Percentiles rank a stretch among this genome's conserved stretches.
Evolutionary conservation across 2,113 vertebrate species (phyloP).

Genomic region (Mus spicilegus): DNA sequence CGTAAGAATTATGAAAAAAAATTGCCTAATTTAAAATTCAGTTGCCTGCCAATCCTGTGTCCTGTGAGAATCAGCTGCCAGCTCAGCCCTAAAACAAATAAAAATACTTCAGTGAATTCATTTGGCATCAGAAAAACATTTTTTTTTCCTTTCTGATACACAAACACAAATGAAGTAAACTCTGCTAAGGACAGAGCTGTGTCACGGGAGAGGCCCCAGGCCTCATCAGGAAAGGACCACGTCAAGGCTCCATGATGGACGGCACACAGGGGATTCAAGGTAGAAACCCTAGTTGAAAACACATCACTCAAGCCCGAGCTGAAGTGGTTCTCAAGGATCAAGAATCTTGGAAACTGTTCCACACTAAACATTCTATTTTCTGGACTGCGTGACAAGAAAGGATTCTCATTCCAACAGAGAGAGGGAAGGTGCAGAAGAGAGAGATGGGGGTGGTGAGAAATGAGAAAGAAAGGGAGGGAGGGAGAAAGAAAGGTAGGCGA

Average conservation of each 20-base stretch:
- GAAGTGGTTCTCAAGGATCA: slow-evolving; percentile 57
- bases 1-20: slow-evolving; percentile 73
- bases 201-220: neutral
- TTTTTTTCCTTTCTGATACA: slow-evolving; percentile 18
- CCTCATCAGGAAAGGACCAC: neutral
- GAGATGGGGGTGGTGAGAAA: neutral
- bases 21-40: slow-evolving; percentile 66
- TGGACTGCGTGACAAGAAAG: slow-evolving; percentile 77
- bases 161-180: slow-evolving; percentile 45
- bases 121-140: slow-evolving; percentile 1
- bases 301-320: slow-evolving; percentile 32
- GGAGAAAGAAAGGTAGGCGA: slow-evolving; percentile 24
- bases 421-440: neutral
- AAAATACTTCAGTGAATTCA: slow-evolving; percentile 32
- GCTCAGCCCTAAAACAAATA: slow-evolving; percentile 63
- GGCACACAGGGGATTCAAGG: neutral
- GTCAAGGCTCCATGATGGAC: slow-evolving; percentile 2
- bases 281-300: slow-evolving; percentile 56
- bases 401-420: slow-evolving; percentile 54
- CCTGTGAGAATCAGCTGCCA: slow-evolving; percentile 56
- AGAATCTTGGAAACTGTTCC: slow-evolving; percentile 64
- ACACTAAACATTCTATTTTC: slow-evolving; percentile 70
- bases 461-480: neutral
- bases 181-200: neutral
- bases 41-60: slow-evolving; percentile 70